Conservation (phyloP, 2,797 vertebrate genomes). For the Glyptemys insculpta region DNA sequence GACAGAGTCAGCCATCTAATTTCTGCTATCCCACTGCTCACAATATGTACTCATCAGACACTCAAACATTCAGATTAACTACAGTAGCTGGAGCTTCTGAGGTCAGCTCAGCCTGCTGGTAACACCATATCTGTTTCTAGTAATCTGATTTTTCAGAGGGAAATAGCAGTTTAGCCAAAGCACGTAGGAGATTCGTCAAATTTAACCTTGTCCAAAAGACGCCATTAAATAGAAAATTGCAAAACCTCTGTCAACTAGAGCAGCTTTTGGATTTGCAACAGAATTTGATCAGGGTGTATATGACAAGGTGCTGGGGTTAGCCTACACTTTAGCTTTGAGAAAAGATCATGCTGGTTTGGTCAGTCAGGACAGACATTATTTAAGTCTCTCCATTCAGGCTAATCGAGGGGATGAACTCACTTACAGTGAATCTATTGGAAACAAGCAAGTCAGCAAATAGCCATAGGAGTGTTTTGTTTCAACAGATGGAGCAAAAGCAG, state of each 20-base stretch:
- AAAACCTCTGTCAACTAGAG: neutral
- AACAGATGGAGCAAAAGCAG: neutral
- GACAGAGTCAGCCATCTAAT: conserved; percentile 42
- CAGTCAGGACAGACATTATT: neutral
- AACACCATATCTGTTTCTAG: neutral
- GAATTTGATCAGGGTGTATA: neutral
- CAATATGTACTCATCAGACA: neutral
- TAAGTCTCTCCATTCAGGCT: neutral
- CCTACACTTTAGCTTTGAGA: neutral
- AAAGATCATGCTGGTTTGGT: neutral
- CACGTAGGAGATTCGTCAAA: neutral
- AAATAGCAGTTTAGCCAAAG: neutral
- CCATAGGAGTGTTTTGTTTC: neutral
- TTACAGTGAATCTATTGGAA: conserved; percentile 3
- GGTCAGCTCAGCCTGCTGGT: conserved; percentile 20
- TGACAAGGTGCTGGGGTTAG: neutral
- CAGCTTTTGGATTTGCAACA: neutral
- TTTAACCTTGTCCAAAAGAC: neutral
- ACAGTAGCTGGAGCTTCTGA: conserved; percentile 16
- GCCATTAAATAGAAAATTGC: neutral
- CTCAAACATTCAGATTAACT: conserved; percentile 25
- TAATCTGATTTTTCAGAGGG: neutral
- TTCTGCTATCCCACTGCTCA: conserved; percentile 55
- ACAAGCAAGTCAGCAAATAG: conserved; percentile 42
- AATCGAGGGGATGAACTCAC: conserved; percentile 3